Base-by-base conservation (phyloP, 2,113 vertebrate genomes). In the Circaetus gallicus region DNA sequence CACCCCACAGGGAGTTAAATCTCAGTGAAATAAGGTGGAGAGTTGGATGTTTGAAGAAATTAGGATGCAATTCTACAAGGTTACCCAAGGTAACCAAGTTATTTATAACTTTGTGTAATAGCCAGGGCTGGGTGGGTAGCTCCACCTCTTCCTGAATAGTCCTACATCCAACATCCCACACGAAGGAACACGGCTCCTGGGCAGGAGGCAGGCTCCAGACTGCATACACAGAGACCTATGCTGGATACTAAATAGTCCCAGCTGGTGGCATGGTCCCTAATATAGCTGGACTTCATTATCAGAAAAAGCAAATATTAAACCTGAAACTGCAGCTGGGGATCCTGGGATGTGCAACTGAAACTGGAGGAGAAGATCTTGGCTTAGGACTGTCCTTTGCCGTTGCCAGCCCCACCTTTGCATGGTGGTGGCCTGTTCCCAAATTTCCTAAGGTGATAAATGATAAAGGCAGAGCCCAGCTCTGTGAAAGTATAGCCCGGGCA, bases 61-160 rank as follows among this genome's bases (percentile, higher is more conserved):
- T 47, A 67, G 56, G 43, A 78, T 93, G 79, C 56, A 79, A 13
- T 82, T 89, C 47, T 59, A 43, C 90, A 92, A 94, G 83, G 89
- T 92, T 78, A 72, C 16, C 52, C 86, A 81, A 95, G 94, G 89
- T 82, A 89, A 87, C 22, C 26, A 43, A 26, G 29, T 83, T 93
- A 77, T 89, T 77, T 81, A 90, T 94, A 88, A 61, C 29, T 81
- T 74, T 9, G 59, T 65, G 8, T 28, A 67, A 86, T 42, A 89
- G 67, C 67, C 85, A 67, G 42, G 58, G 25, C 61, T 67, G 55
- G 59, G 36, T 66, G 34, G 16, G 62, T n/a, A 56, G 43, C 43
- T 93, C 31, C 21, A 78, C 8, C 16, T 59, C 86, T 71, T 88
- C 72, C 69, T 63, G 52, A 81, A 67, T 32, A 59, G 43, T 82